These are phyloP conservation scores for Jordanella pulchra DNA, from an alignment of 2,797 vertebrate species.

Conservation along the genomic window DNA sequence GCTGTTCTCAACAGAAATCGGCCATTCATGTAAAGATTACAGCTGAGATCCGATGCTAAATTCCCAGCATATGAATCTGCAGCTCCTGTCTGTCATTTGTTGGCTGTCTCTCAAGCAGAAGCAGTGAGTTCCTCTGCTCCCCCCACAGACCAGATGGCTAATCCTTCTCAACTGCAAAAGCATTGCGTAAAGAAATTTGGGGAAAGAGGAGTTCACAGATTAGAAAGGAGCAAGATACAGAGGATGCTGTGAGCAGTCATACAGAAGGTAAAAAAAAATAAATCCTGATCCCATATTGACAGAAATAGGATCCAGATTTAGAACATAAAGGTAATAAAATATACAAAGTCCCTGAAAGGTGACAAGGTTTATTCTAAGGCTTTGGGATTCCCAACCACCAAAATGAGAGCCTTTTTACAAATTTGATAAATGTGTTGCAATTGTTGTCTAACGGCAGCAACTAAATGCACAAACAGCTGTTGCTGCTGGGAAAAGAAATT, in stretches of 20 bases:
- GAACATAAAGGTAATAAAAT: background rate
- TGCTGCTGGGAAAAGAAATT: too few relatives aligned
- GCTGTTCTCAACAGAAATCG: slow-evolving; percentile 27
- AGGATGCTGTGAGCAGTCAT: background rate
- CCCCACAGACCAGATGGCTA: slow-evolving; percentile 59
- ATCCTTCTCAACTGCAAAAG: slow-evolving; percentile 50
- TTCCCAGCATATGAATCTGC: slow-evolving; percentile 28
- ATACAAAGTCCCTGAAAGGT: background rate
- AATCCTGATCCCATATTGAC: background rate
- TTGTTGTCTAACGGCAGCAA: too few relatives aligned
- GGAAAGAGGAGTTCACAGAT: slow-evolving; percentile 33
- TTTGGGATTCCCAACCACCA: background rate
- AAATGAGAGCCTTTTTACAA: too few relatives aligned
- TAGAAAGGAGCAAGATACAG: slow-evolving; percentile 29
- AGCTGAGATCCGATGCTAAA: slow-evolving; percentile 56
- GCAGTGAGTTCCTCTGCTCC: slow-evolving; percentile 19
- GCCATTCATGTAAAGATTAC: slow-evolving; percentile 48
- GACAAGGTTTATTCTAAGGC: background rate
- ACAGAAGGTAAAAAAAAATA: background rate
- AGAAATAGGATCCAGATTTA: background rate
- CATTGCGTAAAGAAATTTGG: slow-evolving; percentile 32
- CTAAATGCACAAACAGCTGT: too few relatives aligned
- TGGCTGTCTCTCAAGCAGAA: slow-evolving; percentile 55
- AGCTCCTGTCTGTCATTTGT: slow-evolving; percentile 37
- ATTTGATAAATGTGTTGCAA: too few relatives aligned